Evolutionary conservation across 2,113 vertebrate species (phyloP).

Genomic region (Dromiciops gliroides): DNA sequence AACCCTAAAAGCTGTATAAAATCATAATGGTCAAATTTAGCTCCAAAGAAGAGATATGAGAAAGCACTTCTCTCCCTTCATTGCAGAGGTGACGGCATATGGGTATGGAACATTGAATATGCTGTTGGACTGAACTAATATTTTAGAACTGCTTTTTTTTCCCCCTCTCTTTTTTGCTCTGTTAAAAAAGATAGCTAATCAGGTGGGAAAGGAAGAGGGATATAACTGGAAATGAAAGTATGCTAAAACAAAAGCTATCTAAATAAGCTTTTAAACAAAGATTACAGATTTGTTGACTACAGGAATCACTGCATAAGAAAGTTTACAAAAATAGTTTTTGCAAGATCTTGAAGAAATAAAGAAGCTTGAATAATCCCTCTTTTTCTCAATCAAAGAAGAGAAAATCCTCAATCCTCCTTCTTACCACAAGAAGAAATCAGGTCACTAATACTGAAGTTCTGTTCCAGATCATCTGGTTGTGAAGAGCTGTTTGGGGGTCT

Average conservation of each 20-base stretch:
- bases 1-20: background rate
- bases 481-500: background rate
- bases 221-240: background rate
- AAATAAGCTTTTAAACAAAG: background rate
- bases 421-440: conserved; percentile 74
- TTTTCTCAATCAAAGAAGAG: background rate
- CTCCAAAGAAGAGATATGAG: background rate
- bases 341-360: background rate
- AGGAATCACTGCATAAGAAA: background rate
- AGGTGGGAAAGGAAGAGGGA: background rate
- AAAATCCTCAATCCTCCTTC: background rate
- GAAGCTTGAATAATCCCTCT: conserved; percentile 19
- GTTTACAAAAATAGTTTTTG: background rate
- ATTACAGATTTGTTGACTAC: background rate
- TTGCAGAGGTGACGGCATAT: background rate
- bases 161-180: background rate
- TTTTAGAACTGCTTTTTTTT: background rate
- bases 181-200: background rate
- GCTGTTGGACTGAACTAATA: background rate
- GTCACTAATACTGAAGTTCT: conserved; percentile 41
- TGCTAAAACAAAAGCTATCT: background rate
- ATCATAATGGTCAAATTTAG: background rate
- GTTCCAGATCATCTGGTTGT: background rate
- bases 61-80: background rate
- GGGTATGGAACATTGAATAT: background rate